These are phyloP conservation scores for Ceratina australensis DNA, from an alignment of 1,140 invertebrate genomes.

Conservation along the genomic window DNA sequence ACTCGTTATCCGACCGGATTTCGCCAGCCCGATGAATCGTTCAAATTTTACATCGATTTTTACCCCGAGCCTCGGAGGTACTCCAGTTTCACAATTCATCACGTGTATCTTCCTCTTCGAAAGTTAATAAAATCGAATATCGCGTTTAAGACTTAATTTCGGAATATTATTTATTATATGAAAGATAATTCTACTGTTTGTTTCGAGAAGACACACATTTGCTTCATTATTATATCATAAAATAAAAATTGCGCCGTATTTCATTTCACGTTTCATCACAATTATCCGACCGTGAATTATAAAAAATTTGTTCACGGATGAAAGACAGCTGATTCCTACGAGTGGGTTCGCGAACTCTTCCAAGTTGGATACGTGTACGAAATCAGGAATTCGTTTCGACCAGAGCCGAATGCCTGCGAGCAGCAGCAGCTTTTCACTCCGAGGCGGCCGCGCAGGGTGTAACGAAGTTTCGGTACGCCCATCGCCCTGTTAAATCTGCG, in stretches of 20 bases:
- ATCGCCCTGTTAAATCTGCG: slow-evolving; percentile 57
- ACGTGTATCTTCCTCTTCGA: neutral
- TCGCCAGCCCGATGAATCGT: slow-evolving; percentile 3
- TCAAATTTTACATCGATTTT: slow-evolving; percentile 4
- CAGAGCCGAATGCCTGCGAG: slow-evolving; percentile 29
- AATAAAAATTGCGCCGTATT: no score
- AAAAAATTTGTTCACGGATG: no score
- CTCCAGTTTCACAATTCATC: neutral
- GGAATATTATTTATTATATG: no score
- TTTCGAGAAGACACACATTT: no score
- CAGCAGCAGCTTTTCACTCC: slow-evolving; percentile 50
- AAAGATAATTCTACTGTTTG: no score
- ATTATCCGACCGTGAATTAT: no score
- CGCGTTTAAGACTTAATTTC: no score
- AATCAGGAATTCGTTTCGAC: slow-evolving; percentile 51
- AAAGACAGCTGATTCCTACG: no score
- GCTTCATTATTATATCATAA: no score
- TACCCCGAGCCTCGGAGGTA: neutral
- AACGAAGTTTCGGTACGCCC: slow-evolving; percentile 49
- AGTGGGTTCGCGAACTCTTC: slow-evolving; percentile 32
- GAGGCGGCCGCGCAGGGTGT: neutral
- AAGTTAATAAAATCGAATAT: no score
- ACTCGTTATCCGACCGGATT: slow-evolving; percentile 14
- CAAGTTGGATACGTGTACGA: slow-evolving; percentile 48
- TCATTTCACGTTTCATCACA: no score